Base-by-base conservation (phyloP, 2,113 vertebrate species). In the Hiodon tergisus region DNA sequence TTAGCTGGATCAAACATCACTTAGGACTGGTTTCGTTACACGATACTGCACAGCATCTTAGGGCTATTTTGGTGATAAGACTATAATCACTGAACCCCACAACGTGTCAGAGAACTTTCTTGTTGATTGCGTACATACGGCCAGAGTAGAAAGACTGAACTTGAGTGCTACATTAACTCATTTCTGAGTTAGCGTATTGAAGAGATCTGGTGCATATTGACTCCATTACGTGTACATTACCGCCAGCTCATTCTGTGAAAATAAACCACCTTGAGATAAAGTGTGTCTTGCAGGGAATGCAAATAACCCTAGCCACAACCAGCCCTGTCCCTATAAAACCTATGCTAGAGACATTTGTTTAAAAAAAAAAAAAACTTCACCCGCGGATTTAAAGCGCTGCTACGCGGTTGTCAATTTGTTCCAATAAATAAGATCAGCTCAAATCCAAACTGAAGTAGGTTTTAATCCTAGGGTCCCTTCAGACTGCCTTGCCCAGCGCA, bases 271-370 rank as follows among this genome's bases (percentile, higher is more conserved):
- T 62, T 63, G 7, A 46, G 68, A 76, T 76, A 65, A 76, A 71
- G 59, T n/a, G 51, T 70, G 63, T 63, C 68, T 58, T 76, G 59
- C 67, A 47, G 9, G 68, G 75, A 71, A 70, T 76, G 57, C n/a
- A 71, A 71, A 62, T 65, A 76, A 63, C 67, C 72, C 51, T 52
- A 66, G 57, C 61, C 72, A 57, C 62, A 69, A 69, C n/a, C 16
- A 17, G 54, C 11, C 7, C n/a, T 55, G 51, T 52, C 16, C 52
- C 68, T 8, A 69, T 17, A 69, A 69, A 14, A 69, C 68, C 50
- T 68, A 8, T 47, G 5, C 0, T 69, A 63, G 61, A 63, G 6
- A 63, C 6, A 53, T 31, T 69, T 54, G n/a, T 17, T 57, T 69
- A 69, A 69, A 11, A 46, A 70, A 55, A 1, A 31, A 31, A 31